Evolutionary conservation across 2,888 invertebrate genomes (phyloP).

Genomic region (Volucella inflata): DNA sequence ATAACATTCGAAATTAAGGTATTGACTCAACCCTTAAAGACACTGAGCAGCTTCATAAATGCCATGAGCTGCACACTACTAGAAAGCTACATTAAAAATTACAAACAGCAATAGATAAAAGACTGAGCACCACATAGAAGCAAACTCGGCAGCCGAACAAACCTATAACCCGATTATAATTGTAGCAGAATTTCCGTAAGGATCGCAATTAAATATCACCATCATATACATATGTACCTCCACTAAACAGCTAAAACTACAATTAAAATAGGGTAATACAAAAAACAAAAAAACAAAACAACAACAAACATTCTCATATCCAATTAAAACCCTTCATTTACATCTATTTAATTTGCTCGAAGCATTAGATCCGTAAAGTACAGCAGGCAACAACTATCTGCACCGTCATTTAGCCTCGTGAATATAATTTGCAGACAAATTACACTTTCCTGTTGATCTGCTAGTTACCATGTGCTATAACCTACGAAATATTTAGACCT

Average conservation of each 20-base stretch:
- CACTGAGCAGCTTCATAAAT: too few species aligned
- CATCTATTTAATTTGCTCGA: constrained; percentile 16
- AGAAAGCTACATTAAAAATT: too few species aligned
- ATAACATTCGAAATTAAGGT: too few species aligned
- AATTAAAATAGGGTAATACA: background rate
- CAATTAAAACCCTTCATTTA: constrained; percentile 32
- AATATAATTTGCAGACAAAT: constrained; percentile 52
- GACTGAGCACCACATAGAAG: too few species aligned
- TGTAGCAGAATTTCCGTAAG: too few species aligned
- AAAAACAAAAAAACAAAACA: background rate
- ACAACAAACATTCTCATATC: constrained; percentile 1
- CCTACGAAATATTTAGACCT: background rate
- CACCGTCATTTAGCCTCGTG: constrained; percentile 26
- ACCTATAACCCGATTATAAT: too few species aligned
- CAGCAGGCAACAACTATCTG: constrained; percentile 3
- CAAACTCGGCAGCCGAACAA: too few species aligned
- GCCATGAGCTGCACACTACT: too few species aligned
- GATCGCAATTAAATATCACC: too few species aligned
- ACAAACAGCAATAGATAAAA: too few species aligned
- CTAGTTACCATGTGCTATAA: constrained; percentile 39
- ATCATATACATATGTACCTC: background rate
- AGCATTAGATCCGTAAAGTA: constrained; percentile 4
- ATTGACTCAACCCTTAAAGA: too few species aligned
- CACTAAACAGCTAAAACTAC: background rate
- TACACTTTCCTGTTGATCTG: constrained; percentile 68